Evolutionary conservation across 2,888 invertebrate genomes (phyloP).

Genomic region (Pseudococcus jackbeardsleyi): DNA sequence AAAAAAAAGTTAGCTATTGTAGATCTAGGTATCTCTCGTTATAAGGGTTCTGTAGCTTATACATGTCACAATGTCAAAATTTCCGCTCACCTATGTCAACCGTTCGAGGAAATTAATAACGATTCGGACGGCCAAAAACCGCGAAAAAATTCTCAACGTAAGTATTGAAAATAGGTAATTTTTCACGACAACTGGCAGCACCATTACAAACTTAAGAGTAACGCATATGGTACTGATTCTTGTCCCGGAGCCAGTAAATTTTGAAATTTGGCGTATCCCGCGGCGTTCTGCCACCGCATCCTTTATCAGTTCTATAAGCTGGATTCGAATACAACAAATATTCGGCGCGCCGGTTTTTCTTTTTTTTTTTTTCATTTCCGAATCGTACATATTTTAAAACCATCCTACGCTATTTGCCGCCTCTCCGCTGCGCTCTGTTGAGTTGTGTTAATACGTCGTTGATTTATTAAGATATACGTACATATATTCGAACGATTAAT

Average conservation of each 20-base stretch:
- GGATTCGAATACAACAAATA: not conserved
- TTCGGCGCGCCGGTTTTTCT: not conserved
- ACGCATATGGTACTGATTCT: constrained; percentile 1
- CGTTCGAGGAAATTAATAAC: not conserved
- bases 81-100: not conserved
- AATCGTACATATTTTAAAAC: constrained; percentile 25
- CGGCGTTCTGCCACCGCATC: not conserved
- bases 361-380: not conserved
- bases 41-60: not conserved
- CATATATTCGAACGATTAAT: constrained; percentile 42
- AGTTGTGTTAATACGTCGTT: constrained; percentile 52
- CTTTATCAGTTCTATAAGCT: not conserved
- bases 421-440: not conserved
- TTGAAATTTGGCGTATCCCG: constrained; percentile 39
- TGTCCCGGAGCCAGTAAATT: constrained; percentile 31
- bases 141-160: not conserved
- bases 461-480: constrained; percentile 36
- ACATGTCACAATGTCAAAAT: not conserved
- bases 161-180: constrained; percentile 8
- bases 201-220: not conserved
- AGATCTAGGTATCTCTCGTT: no score
- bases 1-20: not conserved
- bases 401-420: constrained; percentile 28
- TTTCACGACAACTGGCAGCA: constrained; percentile 1
- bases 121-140: not conserved